Conservation (phyloP, 2,113 vertebrate species). For the Onychostruthus taczanowskii region DNA sequence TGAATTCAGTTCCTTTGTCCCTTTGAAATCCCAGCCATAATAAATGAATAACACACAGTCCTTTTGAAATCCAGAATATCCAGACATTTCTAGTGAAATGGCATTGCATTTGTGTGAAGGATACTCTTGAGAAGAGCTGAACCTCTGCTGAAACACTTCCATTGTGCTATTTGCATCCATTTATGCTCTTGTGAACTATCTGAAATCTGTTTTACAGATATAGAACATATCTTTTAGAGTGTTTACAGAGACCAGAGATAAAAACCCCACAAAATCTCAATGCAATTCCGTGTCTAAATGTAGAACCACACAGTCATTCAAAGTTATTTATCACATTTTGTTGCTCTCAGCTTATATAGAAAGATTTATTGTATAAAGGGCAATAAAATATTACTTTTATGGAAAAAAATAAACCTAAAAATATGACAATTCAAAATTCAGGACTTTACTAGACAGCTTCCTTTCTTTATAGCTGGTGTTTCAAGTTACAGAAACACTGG, state of each 20-base stretch:
- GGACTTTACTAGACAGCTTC: background rate
- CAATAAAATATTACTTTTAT: background rate
- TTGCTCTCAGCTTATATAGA: background rate
- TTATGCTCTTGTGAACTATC: background rate
- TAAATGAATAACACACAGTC: background rate
- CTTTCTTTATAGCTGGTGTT: background rate
- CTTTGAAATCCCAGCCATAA: background rate
- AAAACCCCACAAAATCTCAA: background rate
- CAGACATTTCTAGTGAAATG: background rate
- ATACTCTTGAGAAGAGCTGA: background rate
- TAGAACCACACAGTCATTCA: background rate
- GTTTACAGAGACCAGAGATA: background rate
- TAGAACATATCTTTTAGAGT: background rate
- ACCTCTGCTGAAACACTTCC: background rate
- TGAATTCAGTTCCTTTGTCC: background rate
- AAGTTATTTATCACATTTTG: background rate
- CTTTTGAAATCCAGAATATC: background rate
- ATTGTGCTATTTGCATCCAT: background rate
- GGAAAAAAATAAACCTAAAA: background rate
- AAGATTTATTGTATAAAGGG: background rate
- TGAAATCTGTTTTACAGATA: background rate
- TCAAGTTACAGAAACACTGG: background rate
- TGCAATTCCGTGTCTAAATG: background rate
- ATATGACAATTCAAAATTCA: background rate
- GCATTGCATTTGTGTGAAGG: background rate